A percentile compares a stretch with the other conserved stretches of the same genome.
Conservation (phyloP, 1,140 invertebrate genomes). For the Zeugodacus cucurbitae region DNA sequence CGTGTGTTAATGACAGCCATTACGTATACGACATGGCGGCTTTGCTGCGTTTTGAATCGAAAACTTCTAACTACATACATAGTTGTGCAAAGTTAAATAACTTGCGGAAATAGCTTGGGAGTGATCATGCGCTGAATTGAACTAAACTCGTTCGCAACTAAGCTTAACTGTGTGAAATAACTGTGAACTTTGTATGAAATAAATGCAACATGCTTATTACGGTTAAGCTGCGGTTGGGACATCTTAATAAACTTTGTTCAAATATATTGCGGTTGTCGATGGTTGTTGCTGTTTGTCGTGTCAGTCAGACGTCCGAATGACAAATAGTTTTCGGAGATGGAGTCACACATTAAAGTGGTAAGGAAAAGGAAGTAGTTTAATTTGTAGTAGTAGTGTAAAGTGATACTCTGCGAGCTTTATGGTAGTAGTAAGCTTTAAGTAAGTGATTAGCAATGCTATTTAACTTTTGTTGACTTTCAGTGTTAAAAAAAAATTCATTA, state of each 20-base stretch:
- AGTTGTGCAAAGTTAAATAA: conserved; percentile 32
- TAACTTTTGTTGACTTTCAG: no score
- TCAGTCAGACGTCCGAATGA: background rate
- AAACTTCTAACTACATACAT: background rate
- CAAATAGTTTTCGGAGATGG: background rate
- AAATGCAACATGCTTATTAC: conserved; percentile 3
- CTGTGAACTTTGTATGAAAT: conserved; percentile 12
- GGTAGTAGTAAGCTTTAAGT: no score
- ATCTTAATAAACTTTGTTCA: background rate
- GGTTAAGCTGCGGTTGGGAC: background rate
- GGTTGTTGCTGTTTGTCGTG: no score
- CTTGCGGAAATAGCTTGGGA: conserved; percentile 34
- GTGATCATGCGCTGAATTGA: conserved; percentile 35
- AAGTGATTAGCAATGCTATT: no score
- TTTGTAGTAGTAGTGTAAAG: no score
- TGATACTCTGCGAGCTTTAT: no score
- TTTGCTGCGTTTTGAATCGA: conserved; percentile 1
- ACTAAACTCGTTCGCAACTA: background rate
- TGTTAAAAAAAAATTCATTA: no score
- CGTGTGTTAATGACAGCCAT: conserved; percentile 31
- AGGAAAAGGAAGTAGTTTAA: no score
- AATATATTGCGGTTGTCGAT: background rate
- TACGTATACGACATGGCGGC: conserved; percentile 35
- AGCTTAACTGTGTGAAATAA: background rate
- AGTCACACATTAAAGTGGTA: no score